phyloP scores from a whole-genome alignment of 2,888 invertebrate genomes.

The Capitulum mitella region DNA sequence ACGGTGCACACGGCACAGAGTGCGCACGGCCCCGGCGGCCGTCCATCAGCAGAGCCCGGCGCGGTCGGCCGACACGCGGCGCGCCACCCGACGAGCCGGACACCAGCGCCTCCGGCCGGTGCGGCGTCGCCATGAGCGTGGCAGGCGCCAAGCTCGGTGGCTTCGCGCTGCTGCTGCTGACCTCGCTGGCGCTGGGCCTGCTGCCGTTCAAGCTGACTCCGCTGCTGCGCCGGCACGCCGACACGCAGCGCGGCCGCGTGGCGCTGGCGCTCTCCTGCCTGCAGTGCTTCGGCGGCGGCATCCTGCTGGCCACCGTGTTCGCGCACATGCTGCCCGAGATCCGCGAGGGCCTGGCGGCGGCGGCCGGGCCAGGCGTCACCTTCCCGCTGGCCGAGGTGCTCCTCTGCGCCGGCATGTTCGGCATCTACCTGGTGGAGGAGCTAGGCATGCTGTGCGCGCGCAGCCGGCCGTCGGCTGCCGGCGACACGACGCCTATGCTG shows the following conservation, averaged over 20 bases:
- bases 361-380: constrained; percentile 28
- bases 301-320: constrained; percentile 71
- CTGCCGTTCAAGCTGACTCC: neutral
- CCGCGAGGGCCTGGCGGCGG: constrained; percentile 52
- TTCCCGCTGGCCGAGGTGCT: constrained; percentile 50
- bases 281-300: constrained; percentile 80
- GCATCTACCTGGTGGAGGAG: constrained; percentile 53
- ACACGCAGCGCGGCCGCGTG: too few relatives aligned
- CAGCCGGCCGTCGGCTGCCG: neutral
- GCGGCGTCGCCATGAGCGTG: neutral
- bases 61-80: too few relatives aligned
- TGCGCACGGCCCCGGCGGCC: too few relatives aligned
- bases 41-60: too few relatives aligned
- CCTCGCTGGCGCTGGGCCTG: neutral
- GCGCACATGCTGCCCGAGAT: constrained; percentile 74
- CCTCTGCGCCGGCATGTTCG: constrained; percentile 51
- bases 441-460: constrained; percentile 26
- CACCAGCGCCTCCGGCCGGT: too few relatives aligned
- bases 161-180: neutral
- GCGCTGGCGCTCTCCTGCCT: constrained; percentile 51
- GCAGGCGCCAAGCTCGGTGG: neutral
- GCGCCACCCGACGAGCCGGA: too few relatives aligned
- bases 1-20: too few relatives aligned
- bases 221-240: neutral
- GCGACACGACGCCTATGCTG: neutral